Conservation (phyloP, 2,113 vertebrate genomes). For the Pangasianodon hypophthalmus region DNA sequence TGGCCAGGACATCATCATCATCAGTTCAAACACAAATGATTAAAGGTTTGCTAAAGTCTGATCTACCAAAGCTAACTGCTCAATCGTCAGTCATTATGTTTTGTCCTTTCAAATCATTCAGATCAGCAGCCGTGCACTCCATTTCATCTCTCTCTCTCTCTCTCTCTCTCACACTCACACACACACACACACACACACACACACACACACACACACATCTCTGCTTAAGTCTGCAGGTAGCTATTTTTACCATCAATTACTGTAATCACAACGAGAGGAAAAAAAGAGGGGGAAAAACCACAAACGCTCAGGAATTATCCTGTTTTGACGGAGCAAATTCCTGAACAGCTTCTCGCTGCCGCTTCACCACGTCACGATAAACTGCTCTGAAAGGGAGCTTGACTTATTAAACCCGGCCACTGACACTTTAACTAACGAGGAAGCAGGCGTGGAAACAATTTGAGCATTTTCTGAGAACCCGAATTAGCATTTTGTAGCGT, state of each 20-base stretch:
- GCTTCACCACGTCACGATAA: not conserved
- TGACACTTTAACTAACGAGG: not conserved
- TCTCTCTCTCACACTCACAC: not conserved
- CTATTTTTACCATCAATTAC: constrained; percentile 17
- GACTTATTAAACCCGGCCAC: not conserved
- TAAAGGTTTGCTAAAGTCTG: not conserved
- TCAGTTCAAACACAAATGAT: not conserved
- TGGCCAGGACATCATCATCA: not conserved
- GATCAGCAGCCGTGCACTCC: not conserved
- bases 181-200: not conserved
- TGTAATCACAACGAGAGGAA: constrained; percentile 11
- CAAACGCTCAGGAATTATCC: not conserved
- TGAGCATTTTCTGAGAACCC: not conserved
- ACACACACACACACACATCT: not conserved
- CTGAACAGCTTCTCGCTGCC: not conserved
- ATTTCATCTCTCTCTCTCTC: not conserved
- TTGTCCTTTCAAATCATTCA: not conserved
- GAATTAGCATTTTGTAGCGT: constrained; percentile 26
- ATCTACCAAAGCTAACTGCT: constrained; percentile 4
- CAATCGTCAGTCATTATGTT: not conserved
- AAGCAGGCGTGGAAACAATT: not conserved
- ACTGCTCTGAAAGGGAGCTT: not conserved
- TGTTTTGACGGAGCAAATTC: not conserved
- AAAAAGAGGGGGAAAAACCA: not conserved
- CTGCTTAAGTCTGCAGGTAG: constrained; percentile 3